A percentile compares a stretch with the other conserved stretches of the same genome.
Evolutionary conservation across 2,797 vertebrate genomes (phyloP).

Genomic region (Schizopygopsis malacanthus): DNA sequence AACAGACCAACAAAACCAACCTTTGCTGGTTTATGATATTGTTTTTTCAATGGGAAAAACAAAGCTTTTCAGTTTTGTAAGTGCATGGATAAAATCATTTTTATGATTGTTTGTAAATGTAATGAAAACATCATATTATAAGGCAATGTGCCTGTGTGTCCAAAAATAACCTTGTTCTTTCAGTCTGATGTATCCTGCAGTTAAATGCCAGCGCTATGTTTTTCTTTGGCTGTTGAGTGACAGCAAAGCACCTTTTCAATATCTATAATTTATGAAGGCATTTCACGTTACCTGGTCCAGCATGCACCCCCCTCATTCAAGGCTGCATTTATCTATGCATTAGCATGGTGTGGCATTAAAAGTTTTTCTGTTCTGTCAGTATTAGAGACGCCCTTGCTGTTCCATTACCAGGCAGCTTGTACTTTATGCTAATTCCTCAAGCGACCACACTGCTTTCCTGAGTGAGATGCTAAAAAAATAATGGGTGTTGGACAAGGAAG

Average conservation of each 20-base stretch:
- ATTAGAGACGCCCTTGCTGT: conserved; percentile 81
- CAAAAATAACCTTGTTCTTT: conserved; percentile 44
- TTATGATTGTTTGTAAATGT: background rate
- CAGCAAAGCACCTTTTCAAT: conserved; percentile 25
- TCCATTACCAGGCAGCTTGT: conserved; percentile 80
- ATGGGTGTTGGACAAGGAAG: conserved; percentile 68
- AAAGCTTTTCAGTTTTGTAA: background rate
- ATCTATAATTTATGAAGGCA: conserved; percentile 44
- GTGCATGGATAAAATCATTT: background rate
- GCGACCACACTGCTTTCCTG: conserved; percentile 78
- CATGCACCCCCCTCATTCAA: background rate
- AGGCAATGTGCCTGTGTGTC: background rate
- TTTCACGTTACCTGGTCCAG: conserved; percentile 13
- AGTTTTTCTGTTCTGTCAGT: conserved; percentile 74
- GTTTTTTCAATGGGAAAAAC: background rate
- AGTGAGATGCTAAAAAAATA: conserved; percentile 81
- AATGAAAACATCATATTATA: background rate
- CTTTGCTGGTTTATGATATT: background rate
- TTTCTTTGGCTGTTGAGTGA: conserved; percentile 33
- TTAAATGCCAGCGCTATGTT: conserved; percentile 35
- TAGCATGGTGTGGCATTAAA: conserved; percentile 70
- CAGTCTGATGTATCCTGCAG: background rate
- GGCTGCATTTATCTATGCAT: conserved; percentile 65
- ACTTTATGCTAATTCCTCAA: conserved; percentile 76
- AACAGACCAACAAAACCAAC: background rate